A percentile compares a stretch with the other conserved stretches of the same genome.
Evolutionary conservation across 1,140 invertebrate species (phyloP).

Genomic region (Scaptomyza hsui): DNA sequence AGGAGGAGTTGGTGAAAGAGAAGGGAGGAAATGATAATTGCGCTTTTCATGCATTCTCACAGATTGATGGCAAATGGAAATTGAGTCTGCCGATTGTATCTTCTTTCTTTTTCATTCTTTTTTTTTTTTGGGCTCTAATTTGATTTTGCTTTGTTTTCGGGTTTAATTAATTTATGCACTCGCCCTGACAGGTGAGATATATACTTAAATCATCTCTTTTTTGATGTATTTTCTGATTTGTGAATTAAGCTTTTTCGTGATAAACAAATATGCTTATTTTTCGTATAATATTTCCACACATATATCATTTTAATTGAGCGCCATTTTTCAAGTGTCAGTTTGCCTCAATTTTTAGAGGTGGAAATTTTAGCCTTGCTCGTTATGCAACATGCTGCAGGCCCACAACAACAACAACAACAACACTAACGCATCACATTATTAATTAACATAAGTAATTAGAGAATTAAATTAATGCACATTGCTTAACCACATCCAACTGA

Average conservation of each 20-base stretch:
- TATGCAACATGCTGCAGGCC: slow-evolving; percentile 49
- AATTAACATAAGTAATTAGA: slow-evolving; percentile 37
- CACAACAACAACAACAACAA: background rate
- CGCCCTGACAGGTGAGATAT: slow-evolving; percentile 51
- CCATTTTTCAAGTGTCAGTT: slow-evolving; percentile 50
- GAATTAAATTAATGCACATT: slow-evolving; percentile 39
- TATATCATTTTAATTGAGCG: slow-evolving; percentile 53
- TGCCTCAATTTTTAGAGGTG: slow-evolving; percentile 24
- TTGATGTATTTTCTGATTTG: slow-evolving; percentile 62
- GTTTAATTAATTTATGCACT: slow-evolving; percentile 68
- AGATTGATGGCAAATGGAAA: slow-evolving; percentile 70
- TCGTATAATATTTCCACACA: slow-evolving; percentile 38
- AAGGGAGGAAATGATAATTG: slow-evolving; percentile 64
- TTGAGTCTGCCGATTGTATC: slow-evolving; percentile 58
- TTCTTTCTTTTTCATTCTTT: slow-evolving; percentile 19
- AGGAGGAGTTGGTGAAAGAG: slow-evolving; percentile 21
- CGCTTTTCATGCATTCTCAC: slow-evolving; percentile 73
- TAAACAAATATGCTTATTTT: slow-evolving; percentile 33
- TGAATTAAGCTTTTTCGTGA: slow-evolving; percentile 28
- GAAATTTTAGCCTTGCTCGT: slow-evolving; percentile 36
- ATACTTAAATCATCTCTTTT: slow-evolving; percentile 31
- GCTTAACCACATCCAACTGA: slow-evolving; percentile 20
- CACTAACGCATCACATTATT: slow-evolving; percentile 34
- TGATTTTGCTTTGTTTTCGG: slow-evolving; percentile 24
- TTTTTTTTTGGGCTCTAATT: slow-evolving; percentile 20